A percentile compares a stretch with the other conserved stretches of the same genome.
Evolutionary conservation across 2,888 invertebrate species (phyloP).

Genomic region (Erebia palarica): DNA sequence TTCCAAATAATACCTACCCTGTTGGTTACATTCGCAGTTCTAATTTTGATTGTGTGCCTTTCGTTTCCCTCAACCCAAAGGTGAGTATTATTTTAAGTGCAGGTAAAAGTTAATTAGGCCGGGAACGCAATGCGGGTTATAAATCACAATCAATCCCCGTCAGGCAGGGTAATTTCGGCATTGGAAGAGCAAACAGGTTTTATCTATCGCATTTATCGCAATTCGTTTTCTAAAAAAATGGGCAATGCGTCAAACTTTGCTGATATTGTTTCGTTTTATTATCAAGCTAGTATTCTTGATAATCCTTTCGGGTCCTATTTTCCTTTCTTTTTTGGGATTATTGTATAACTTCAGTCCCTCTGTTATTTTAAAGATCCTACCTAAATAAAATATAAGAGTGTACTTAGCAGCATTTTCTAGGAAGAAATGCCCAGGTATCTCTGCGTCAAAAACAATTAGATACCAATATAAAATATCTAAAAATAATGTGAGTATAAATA

Average conservation of each 20-base stretch:
- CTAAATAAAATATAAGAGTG: too few relatives aligned
- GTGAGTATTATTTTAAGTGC: conserved; percentile 39
- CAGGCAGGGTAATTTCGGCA: conserved; percentile 46
- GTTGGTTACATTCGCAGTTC: not conserved
- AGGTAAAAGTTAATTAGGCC: conserved; percentile 52
- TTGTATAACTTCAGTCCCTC: too few relatives aligned
- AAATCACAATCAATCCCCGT: conserved; percentile 66
- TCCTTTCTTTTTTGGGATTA: too few relatives aligned
- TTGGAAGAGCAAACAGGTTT: conserved; percentile 38
- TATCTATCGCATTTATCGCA: conserved; percentile 42
- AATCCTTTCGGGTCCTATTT: too few relatives aligned
- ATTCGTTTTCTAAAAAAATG: conserved; percentile 32
- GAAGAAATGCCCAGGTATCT: too few relatives aligned
- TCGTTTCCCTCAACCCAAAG: conserved; percentile 23
- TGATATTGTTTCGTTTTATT: conserved; percentile 20
- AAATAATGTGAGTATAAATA: not conserved
- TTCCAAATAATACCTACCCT: too few relatives aligned
- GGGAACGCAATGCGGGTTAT: conserved; percentile 49
- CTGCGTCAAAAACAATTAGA: not conserved
- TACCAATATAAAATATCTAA: not conserved
- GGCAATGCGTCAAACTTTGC: conserved; percentile 22
- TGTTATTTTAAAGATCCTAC: too few relatives aligned
- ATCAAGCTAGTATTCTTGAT: not conserved
- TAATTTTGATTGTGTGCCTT: not conserved
- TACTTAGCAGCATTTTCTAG: too few relatives aligned